Conservation (phyloP, 2,797 vertebrate genomes). For the Gymnothorax reevesii region DNA sequence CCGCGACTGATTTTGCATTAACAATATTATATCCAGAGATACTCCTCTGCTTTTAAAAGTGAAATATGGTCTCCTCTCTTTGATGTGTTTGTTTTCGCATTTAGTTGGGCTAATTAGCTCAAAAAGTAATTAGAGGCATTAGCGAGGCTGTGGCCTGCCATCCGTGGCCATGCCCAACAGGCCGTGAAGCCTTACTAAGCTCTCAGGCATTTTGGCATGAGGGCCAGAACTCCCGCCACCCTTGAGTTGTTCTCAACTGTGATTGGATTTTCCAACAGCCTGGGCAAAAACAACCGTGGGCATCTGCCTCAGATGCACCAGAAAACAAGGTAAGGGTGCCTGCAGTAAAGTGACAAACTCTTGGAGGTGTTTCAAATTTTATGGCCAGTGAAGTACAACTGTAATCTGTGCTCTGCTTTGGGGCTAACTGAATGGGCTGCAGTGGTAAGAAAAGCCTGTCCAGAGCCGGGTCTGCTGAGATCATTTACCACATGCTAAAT, state of each 20-base stretch:
- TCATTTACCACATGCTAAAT: background rate
- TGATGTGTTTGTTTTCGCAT: constrained; percentile 13
- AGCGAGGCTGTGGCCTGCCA: constrained; percentile 21
- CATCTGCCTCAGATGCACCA: background rate
- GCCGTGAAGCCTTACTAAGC: constrained; percentile 24
- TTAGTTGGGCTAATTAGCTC: background rate
- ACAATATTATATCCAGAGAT: background rate
- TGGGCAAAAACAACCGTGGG: background rate
- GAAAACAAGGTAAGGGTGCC: background rate
- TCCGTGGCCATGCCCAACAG: constrained; percentile 15
- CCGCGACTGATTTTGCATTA: background rate
- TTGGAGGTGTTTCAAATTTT: constrained; percentile 35
- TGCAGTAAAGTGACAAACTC: background rate
- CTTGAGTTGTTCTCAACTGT: background rate
- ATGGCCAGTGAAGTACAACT: constrained; percentile 34
- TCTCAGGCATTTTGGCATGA: background rate
- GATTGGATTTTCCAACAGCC: background rate
- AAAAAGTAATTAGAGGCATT: constrained; percentile 19
- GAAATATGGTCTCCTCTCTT: background rate
- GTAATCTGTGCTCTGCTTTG: constrained; percentile 5
- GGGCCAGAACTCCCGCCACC: background rate
- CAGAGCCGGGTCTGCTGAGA: background rate
- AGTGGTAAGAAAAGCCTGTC: background rate
- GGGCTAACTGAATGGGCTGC: constrained; percentile 4
- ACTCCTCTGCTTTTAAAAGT: background rate